Conservation (phyloP, 2,888 invertebrate species). For the Lycia hirtaria region DNA sequence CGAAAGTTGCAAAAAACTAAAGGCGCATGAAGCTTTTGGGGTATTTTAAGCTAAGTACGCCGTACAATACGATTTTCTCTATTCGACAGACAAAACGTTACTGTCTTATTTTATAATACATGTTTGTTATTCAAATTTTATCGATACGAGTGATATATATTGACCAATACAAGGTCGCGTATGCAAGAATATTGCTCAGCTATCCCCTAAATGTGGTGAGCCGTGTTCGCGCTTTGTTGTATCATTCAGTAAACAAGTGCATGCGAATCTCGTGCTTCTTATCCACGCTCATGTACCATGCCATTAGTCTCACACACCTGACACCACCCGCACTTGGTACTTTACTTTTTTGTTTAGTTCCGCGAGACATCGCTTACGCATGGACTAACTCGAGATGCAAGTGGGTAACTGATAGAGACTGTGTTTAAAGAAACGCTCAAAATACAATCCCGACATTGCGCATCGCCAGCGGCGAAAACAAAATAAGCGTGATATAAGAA, state of each 20-base stretch:
- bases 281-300: slow-evolving; percentile 57
- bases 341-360: slow-evolving; percentile 51
- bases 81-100: no score
- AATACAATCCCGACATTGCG: not conserved
- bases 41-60: no score
- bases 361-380: slow-evolving; percentile 49
- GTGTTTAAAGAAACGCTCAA: not conserved
- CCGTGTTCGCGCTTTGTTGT: not conserved
- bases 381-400: slow-evolving; percentile 46
- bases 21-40: no score
- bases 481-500: no score
- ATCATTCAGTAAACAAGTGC: slow-evolving; percentile 38
- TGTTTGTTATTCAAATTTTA: no score
- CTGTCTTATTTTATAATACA: no score
- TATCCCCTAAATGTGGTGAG: not conserved
- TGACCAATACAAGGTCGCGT: no score
- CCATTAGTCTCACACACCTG: slow-evolving; percentile 56
- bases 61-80: no score
- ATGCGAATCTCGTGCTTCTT: slow-evolving; percentile 49
- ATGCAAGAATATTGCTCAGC: no score
- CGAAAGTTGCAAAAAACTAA: no score
- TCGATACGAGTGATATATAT: no score
- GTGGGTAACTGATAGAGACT: slow-evolving; percentile 14
- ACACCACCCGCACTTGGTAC: slow-evolving; percentile 61
- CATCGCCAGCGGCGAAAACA: no score